Conservation (phyloP, 2,113 vertebrate species). For the Esox niger region DNA sequence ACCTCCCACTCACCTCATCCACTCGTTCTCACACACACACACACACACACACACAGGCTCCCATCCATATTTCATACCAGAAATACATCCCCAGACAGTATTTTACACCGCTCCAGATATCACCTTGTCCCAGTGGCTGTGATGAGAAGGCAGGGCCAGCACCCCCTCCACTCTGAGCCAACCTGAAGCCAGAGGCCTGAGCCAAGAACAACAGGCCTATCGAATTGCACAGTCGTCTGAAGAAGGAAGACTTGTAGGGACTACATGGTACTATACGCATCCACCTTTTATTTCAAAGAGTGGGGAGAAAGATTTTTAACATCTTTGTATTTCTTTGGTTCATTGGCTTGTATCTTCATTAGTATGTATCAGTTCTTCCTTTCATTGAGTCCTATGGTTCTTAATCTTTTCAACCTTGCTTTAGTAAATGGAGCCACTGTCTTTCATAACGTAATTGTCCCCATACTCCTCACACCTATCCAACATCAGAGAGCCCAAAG, state of each 20-base stretch:
- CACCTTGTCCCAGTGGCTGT: conserved; percentile 47
- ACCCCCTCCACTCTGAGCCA: background rate
- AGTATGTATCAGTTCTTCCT: background rate
- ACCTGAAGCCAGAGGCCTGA: background rate
- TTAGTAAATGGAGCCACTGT: conserved; percentile 5
- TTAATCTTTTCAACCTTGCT: background rate
- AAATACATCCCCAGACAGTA: conserved; percentile 59
- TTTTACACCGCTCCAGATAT: conserved; percentile 57
- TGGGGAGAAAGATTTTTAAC: background rate
- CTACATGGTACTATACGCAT: background rate
- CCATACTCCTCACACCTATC: conserved; percentile 16
- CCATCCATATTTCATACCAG: conserved; percentile 69
- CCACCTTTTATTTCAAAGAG: background rate
- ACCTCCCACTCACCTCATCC: conserved; percentile 66
- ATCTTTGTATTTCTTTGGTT: background rate
- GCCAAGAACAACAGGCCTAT: conserved; percentile 49
- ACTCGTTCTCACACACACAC: conserved; percentile 28
- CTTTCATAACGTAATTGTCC: conserved; percentile 1
- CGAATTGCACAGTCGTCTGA: conserved; percentile 34
- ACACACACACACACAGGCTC: conserved; percentile 34
- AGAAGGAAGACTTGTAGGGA: conserved; percentile 7
- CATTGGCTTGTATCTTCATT: no score
- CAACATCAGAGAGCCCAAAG: conserved; percentile 39
- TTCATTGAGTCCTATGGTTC: background rate
- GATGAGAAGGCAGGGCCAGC: conserved; percentile 7